phyloP scores from a whole-genome alignment of 2,888 invertebrate genomes.

The Nomada fucata region DNA sequence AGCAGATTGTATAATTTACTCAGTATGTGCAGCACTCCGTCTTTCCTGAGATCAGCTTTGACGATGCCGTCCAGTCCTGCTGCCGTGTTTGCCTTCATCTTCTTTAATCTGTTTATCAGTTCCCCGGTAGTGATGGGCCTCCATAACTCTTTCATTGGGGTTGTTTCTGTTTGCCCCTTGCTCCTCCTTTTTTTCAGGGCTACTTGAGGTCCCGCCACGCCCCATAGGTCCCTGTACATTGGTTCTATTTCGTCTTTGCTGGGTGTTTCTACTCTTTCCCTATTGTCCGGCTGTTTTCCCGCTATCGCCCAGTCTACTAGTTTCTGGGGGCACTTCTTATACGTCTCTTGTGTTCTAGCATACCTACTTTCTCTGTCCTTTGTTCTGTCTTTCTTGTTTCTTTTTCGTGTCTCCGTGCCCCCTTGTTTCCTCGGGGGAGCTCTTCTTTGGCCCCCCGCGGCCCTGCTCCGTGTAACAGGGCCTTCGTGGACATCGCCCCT shows the following conservation, averaged over 20 bases:
- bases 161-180: too few species aligned
- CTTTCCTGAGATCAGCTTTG: not conserved
- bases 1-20: not conserved
- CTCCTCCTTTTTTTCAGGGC: too few species aligned
- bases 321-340: not conserved
- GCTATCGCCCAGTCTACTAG: not conserved
- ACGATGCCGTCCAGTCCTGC: not conserved
- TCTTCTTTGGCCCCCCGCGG: too few species aligned
- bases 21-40: not conserved
- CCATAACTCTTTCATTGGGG: not conserved
- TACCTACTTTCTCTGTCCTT: too few species aligned
- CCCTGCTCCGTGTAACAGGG: too few species aligned
- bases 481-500: too few species aligned
- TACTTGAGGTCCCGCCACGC: too few species aligned
- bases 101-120: not conserved
- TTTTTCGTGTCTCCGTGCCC: not conserved
- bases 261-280: too few species aligned
- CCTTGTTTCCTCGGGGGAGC: not conserved
- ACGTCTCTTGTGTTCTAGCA: too few species aligned
- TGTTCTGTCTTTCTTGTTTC: too few species aligned
- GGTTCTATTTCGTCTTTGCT: not conserved
- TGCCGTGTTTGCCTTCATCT: not conserved
- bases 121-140: not conserved
- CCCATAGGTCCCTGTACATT: too few species aligned
- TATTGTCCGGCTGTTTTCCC: too few species aligned